Evolutionary conservation across 2,888 invertebrate species (phyloP), one percentile per base, ranked within the genome.

Genomic region (Isoperla grammatica): DNA sequence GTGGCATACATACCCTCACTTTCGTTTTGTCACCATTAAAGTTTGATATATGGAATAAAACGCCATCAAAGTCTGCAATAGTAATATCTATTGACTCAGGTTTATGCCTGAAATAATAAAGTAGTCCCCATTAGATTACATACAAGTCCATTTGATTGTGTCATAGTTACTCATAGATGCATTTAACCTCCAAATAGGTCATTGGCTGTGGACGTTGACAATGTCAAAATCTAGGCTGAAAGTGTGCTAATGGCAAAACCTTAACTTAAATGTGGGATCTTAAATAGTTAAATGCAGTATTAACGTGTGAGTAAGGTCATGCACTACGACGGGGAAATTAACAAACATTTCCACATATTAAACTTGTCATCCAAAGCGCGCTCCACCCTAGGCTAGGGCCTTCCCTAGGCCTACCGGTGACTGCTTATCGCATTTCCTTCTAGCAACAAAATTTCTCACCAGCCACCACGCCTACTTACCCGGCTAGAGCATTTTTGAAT

Each of bases 1-100:
- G n/a, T 29, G 8, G 29, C 29, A 4, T 29, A 76, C 89, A 83
- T 79, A 98, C 96, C 82, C 91, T 87, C 79, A 99, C 87, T 88
- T 96, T 97, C 71, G 90, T 89, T 82, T 95, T 96, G 77, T 98
- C 96, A 71, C 90, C 89, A 78, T 93, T 90, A 71, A 94, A 83
- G 82, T 97, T 99, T 65, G 97, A 96, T 79, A 99, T 89, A 79
- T 96, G 97, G 81, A 95, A 99, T 68, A 98, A 79, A 65, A 95
- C 98, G 70, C 99, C 98, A 82, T 99, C 99, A 79, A 99, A 99
- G 81, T 99, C 99, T 69, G 95, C 93, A 74, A 95, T 86, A 67
- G 83, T 86, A 71, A 97, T 88, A 80, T 97, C 95, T 74, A 95
- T 94, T 69, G 90, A 90, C 76, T 98, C 97, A 66, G 91, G 88